A percentile compares a stretch with the other conserved stretches of the same genome.
These are phyloP conservation scores for Ischnura elegans DNA, from an alignment of 2,888 invertebrate species.

Conservation along the genomic window DNA sequence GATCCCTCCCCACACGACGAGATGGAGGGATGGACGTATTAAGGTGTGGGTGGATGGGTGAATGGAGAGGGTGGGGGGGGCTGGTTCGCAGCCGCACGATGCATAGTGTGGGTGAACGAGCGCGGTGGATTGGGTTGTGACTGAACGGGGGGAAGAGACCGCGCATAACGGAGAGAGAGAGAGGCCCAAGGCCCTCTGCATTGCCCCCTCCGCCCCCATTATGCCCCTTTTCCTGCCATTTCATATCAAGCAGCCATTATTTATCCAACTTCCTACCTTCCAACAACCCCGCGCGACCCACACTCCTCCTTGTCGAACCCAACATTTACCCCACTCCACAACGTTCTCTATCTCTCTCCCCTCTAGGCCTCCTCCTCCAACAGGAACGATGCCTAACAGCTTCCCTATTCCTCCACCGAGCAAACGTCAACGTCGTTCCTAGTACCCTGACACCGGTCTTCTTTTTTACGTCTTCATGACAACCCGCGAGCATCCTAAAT, in stretches of 20 bases:
- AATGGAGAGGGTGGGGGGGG: neutral
- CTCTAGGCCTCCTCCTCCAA: neutral
- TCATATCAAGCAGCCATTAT: constrained; percentile 49
- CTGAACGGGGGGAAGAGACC: no score
- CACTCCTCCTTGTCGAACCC: neutral
- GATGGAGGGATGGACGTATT: no score
- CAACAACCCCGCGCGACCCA: neutral
- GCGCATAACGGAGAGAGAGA: neutral
- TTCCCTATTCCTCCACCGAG: no score
- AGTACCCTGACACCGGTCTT: neutral
- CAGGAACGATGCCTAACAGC: no score
- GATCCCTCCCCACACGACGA: neutral
- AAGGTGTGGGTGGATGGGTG: no score
- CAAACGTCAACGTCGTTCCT: no score
- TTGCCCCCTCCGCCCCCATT: constrained; percentile 41
- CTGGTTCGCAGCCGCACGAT: neutral
- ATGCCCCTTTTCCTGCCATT: constrained; percentile 59
- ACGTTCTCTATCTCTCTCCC: neutral
- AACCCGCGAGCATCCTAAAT: no score
- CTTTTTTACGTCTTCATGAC: no score
- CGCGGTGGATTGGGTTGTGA: no score
- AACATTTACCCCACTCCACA: no score
- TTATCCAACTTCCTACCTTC: constrained; percentile 59
- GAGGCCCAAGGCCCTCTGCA: constrained; percentile 55
- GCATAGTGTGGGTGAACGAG: no score